Evolutionary conservation across 1,140 invertebrate species (phyloP), one percentile per base, ranked within the genome.

Genomic region (Pantala flavescens): DNA sequence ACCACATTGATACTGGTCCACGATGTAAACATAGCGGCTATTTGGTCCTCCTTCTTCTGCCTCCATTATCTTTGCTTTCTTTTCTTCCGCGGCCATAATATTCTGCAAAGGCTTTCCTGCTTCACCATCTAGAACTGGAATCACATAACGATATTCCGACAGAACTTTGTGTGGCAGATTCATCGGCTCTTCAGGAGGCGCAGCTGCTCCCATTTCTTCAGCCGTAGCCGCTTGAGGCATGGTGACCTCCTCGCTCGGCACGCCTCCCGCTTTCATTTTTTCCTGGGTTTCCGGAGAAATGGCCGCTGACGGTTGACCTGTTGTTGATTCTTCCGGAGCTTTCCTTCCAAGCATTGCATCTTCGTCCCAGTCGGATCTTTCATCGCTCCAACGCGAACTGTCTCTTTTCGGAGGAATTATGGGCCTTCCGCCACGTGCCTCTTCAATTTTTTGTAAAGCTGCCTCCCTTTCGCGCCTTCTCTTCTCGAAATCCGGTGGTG

Each of bases 61-160:
- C 7, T 36, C 21, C 28, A 55, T 10, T 5, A 75, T 16, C 14
- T 43, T 75, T 24, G 28, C 63, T 7, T 76, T 76, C 70, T 87
- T 83, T 77, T 87, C 82, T 79, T 91, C 90, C 0, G 84, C 83
- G 23, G 86, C 82, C 24, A 93, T 80, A 74, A 92, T 81, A 71
- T 89, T 86, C 24, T 87, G 80, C 7, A 91, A 79, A 19, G 80
- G 81, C 78, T 86, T 86, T 75, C 90, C 88, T 71, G 86, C 86
- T 71, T 90, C 89, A 7, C 86, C 86, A 76, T 91, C 89, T 19
- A 92, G 79, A 12, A 89, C 82, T 0, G 91, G 91, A 76, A 91
- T 88, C 36, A 93, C 87, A 78, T 93, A 93, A 70, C 88, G 86
- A 79, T 88, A 93, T 80, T 90, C 90, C 16, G 88, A 86, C 24